Evolutionary conservation across 2,888 invertebrate genomes (phyloP).

Genomic region (Gymnocheta viridis): DNA sequence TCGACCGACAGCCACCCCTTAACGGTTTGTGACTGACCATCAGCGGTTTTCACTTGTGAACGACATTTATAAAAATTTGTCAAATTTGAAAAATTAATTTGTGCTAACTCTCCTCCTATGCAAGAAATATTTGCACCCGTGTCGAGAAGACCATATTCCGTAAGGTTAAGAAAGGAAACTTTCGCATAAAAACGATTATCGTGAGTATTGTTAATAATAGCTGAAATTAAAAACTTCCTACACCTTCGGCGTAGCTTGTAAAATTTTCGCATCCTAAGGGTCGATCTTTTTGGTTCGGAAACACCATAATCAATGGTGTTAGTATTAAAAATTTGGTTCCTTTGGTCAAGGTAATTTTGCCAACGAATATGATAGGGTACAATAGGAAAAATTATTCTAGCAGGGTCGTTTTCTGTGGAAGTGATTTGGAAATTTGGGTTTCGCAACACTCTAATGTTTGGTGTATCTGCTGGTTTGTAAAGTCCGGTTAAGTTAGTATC

Average conservation of each 20-base stretch:
- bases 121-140: no score
- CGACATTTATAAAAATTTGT: slow-evolving; percentile 23
- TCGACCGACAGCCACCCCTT: slow-evolving; percentile 28
- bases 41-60: slow-evolving; percentile 30
- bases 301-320: no score
- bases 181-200: slow-evolving; percentile 42
- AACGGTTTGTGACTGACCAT: slow-evolving; percentile 9
- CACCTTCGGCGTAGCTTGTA: neutral
- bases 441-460: no score
- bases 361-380: slow-evolving; percentile 32
- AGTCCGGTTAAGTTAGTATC: no score
- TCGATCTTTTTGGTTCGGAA: slow-evolving; percentile 20
- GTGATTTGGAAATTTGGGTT: no score
- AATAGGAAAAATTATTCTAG: neutral
- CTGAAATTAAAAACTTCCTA: slow-evolving; percentile 37
- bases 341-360: no score
- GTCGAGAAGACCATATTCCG: no score
- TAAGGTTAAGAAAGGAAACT: neutral
- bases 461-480: no score
- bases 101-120: no score
- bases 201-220: slow-evolving; percentile 4
- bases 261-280: slow-evolving; percentile 16
- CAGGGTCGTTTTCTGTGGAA: neutral
- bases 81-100: neutral
- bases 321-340: slow-evolving; percentile 16